phyloP scores from a whole-genome alignment of 2,113 vertebrate species.

The Hyla sarda region DNA sequence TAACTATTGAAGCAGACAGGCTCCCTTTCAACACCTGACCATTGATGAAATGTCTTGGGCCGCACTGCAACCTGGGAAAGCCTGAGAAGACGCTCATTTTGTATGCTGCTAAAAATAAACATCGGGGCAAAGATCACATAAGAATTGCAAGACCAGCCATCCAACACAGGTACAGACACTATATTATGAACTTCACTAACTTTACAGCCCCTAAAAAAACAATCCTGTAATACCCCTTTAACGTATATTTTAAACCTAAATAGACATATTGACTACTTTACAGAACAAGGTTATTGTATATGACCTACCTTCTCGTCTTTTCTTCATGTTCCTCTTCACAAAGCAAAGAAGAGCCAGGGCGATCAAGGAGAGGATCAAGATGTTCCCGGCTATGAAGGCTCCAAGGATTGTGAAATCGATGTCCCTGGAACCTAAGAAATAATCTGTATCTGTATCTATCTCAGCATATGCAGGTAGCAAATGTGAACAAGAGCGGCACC shows the following conservation, averaged over 20 bases:
- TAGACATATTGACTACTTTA: no score
- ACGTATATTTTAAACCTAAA: neutral
- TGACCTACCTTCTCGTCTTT: neutral
- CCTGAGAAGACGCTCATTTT: no score
- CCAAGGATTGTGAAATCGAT: neutral
- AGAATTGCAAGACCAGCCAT: no score
- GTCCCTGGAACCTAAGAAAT: neutral
- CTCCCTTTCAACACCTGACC: no score
- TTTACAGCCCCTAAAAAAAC: no score
- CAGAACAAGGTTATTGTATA: neutral
- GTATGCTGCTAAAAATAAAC: no score
- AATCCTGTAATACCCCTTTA: neutral
- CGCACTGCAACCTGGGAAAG: no score
- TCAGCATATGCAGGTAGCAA: neutral
- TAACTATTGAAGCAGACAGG: no score
- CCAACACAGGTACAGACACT: no score
- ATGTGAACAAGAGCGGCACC: neutral
- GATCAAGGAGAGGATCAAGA: constrained; percentile 3
- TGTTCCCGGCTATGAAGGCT: neutral
- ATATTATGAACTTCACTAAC: no score
- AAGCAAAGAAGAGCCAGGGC: constrained; percentile 13
- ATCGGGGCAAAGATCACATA: no score
- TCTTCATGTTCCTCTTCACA: constrained; percentile 8
- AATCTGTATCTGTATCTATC: neutral
- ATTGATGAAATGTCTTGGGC: no score